Evolutionary conservation across 37 sponge, comb jelly and placozoan species (phyloP), one percentile per base, ranked within the genome.

Genomic region (Beroe ovata): DNA sequence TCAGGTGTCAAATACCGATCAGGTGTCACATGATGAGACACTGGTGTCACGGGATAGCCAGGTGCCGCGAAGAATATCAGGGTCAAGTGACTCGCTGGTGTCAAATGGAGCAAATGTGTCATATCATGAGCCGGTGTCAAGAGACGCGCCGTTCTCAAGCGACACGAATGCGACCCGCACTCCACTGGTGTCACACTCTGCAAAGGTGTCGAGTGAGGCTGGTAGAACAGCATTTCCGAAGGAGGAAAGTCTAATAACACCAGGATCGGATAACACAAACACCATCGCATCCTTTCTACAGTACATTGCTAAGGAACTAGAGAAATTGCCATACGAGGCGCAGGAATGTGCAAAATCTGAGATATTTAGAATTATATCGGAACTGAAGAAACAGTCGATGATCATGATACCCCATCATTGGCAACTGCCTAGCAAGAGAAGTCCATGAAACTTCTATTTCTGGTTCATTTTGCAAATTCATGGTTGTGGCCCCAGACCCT

Each of bases 361-460:
- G 23, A 77, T 77, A 38, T 77, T 77, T 54, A 37, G 28, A 4
- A 54, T 77, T 0, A 42, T 77, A 11, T 42, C 42, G 0, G 84
- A 77, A 25, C 54, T 42, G 84, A 77, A 77, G 84, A 77, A 42
- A 20, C 54, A 39, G 28, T 40, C 47, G 8, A 42, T 42, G 84
- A 28, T 42, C 54, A 77, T 77, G 84, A 54, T 77, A 23, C 84
- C 84, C 3, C 47, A 77, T 40, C 84, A 77, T 26, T 77, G 84
- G 84, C 84, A 77, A 19, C 84, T 77, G 2, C 54, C 11, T 47
- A 11, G 54, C 11, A 47, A 47, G n/a, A n/a, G n/a, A n/a, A n/a
- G n/a, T n/a, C n/a, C n/a, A n/a, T n/a, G n/a, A n/a, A n/a, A n/a
- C n/a, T n/a, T n/a, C n/a, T n/a, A n/a, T n/a, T n/a, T n/a, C n/a